Base-by-base conservation (phyloP, 2,888 invertebrate genomes). In the Drepana falcataria region DNA sequence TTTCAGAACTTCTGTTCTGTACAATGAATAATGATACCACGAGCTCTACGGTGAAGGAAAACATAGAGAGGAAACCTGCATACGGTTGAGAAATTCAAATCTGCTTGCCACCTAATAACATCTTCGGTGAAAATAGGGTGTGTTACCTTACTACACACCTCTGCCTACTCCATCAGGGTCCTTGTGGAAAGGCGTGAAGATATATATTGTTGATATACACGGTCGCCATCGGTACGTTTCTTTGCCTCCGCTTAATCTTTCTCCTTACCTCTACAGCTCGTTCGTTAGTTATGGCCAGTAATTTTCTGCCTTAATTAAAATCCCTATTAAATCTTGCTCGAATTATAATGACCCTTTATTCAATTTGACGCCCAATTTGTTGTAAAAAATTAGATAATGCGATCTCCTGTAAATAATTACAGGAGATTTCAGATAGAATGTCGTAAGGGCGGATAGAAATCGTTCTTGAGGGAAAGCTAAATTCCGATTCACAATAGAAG, bases 401-500 rank as follows among this genome's bases (percentile, higher is more conserved):
- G 68, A 73, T 72, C 68, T 73, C 71, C 70, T 75, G n/a, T n/a
- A 21, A 21, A 21, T 63, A 68, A 60, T 70, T 47, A 59, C 65
- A 75, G 71, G 70, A 55, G 63, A 69, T 71, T 67, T 79, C 83
- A 21, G 82, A 85, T 85, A 85, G 83, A 84, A 82, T 77, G 73
- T 69, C 67, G 60, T 59, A 60, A 60, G 59, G 64, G 67, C 64
- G 66, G 64, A 68, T 64, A 65, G 74, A 67, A 70, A 75, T 69
- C 64, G 66, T 63, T 59, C 64, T 68, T 58, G 64, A 73, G 67
- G 62, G 67, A 62, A 60, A 69, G 69, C 73, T 80, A 77, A 77
- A 85, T 48, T 5, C 73, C 79, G 71, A 82, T 83, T 79, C 75
- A 75, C 78, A 77, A 74, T 21, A 73, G 68, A 69, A 57, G 64